Conservation (phyloP, 2,888 invertebrate genomes). For the Macrophya annulata region DNA sequence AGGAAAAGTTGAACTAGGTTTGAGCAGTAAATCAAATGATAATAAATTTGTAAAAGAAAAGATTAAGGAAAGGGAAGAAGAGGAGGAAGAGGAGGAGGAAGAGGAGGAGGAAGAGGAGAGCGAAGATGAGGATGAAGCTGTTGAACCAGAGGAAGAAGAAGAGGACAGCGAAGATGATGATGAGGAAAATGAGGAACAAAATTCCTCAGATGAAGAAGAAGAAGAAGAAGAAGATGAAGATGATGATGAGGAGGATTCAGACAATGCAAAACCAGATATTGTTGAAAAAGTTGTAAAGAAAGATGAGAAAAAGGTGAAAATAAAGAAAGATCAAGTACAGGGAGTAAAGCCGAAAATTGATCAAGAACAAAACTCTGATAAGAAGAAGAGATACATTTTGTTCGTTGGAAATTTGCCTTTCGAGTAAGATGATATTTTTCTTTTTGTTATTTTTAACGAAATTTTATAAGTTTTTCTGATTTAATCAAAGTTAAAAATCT, state of each 20-base stretch:
- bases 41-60: not conserved
- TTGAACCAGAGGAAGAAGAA: constrained; percentile 53
- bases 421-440: constrained; percentile 69
- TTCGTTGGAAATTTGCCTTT: constrained; percentile 80
- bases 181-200: constrained; percentile 19
- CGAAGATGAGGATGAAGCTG: constrained; percentile 56
- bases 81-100: constrained; percentile 52
- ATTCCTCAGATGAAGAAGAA: constrained; percentile 39
- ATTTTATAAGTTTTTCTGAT: not conserved
- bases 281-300: constrained; percentile 51
- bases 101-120: constrained; percentile 55
- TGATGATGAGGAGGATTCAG: constrained; percentile 11
- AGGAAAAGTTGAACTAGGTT: not conserved
- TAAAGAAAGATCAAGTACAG: constrained; percentile 17
- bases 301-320: not conserved
- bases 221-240: constrained; percentile 52
- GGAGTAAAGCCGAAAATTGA: constrained; percentile 20
- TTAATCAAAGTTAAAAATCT: not conserved
- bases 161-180: constrained; percentile 56
- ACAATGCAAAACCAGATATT: constrained; percentile 14
- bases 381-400: constrained; percentile 76
- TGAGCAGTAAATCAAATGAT: not conserved
- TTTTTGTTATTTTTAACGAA: not conserved
- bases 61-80: constrained; percentile 6
- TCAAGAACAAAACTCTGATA: constrained; percentile 57